Percentiles rank a stretch among this genome's conserved stretches.
Conservation (phyloP, 2,888 invertebrate species). For the Ichneumoninae sp. region DNA sequence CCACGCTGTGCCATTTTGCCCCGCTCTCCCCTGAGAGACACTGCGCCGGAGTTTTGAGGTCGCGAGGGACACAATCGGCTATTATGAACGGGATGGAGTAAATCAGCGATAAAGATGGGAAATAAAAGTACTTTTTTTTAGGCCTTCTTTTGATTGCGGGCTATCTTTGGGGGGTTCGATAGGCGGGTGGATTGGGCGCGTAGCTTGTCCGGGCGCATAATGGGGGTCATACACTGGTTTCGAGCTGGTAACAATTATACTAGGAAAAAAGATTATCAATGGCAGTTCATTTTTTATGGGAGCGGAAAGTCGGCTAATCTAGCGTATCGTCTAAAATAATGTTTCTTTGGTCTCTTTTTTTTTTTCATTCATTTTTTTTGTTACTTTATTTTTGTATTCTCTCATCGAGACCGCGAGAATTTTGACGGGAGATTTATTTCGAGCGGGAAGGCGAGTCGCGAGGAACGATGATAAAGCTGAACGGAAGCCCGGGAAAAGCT, state of each 20-base stretch:
- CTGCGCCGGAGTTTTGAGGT: neutral
- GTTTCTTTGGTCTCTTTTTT: constrained; percentile 23
- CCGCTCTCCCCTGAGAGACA: neutral
- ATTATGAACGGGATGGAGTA: constrained; percentile 8
- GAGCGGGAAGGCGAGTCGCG: constrained; percentile 34
- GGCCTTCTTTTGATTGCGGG: constrained; percentile 22
- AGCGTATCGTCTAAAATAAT: neutral
- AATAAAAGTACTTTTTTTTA: neutral
- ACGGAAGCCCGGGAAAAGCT: constrained; percentile 40
- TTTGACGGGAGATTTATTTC: constrained; percentile 58
- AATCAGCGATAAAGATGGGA: neutral
- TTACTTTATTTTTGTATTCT: constrained; percentile 15
- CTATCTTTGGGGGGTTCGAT: constrained; percentile 19
- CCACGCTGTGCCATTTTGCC: too few species aligned
- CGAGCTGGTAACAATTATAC: neutral
- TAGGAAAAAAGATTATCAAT: neutral
- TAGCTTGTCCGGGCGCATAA: neutral
- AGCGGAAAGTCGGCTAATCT: constrained; percentile 8
- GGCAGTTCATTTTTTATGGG: neutral
- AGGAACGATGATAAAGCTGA: constrained; percentile 48
- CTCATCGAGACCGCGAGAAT: constrained; percentile 25
- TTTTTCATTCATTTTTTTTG: neutral
- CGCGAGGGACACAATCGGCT: constrained; percentile 7
- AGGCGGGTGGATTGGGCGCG: neutral
- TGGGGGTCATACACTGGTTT: neutral